Conservation (phyloP, 2,113 vertebrate genomes). For the Onychostruthus taczanowskii region DNA sequence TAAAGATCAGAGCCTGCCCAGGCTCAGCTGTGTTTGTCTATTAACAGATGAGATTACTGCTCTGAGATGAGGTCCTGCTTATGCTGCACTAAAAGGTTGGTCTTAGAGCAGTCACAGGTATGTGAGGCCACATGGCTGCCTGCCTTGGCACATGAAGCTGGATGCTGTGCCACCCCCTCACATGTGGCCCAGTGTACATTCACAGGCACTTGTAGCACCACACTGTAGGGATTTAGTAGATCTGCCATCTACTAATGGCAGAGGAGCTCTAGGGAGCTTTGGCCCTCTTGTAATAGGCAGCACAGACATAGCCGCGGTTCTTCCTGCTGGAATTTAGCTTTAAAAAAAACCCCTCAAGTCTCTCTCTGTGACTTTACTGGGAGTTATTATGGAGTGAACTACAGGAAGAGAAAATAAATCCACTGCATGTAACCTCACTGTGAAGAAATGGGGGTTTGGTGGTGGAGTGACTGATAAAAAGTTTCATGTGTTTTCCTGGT, state of each 20-base stretch:
- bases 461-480: not conserved
- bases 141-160: not conserved
- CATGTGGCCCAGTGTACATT: rapidly evolving
- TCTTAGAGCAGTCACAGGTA: not conserved
- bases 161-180: not conserved
- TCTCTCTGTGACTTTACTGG: not conserved
- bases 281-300: not conserved
- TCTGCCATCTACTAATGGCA: not conserved
- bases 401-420: not conserved
- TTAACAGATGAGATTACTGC: not conserved
- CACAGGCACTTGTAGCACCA: not conserved
- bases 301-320: not conserved
- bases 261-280: not conserved
- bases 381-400: not conserved
- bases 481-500: not conserved
- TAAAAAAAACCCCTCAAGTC: not conserved
- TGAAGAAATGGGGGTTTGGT: not conserved
- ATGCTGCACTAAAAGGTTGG: not conserved
- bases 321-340: not conserved
- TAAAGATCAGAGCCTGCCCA: not conserved
- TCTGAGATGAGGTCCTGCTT: not conserved
- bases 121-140: not conserved
- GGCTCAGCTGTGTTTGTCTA: not conserved
- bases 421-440: not conserved
- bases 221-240: not conserved